Evolutionary conservation across 2,797 vertebrate species (phyloP).

Genomic region (Neoniphon sammara): DNA sequence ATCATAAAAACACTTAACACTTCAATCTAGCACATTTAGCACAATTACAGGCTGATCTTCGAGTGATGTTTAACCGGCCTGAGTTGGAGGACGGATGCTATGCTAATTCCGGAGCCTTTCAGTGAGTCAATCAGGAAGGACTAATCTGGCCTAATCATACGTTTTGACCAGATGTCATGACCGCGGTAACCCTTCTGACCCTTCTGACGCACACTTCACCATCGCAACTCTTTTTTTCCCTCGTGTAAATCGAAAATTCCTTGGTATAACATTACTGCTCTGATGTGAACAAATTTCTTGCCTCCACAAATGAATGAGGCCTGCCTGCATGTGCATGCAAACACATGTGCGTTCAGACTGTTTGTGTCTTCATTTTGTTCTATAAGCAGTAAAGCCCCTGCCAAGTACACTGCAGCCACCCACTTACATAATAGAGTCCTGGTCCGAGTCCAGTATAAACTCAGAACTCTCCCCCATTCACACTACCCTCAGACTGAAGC

Average conservation of each 20-base stretch:
- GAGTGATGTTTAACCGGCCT: not conserved
- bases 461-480: too few species aligned
- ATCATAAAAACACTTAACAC: not conserved
- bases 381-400: slow-evolving; percentile 12
- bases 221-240: not conserved
- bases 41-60: not conserved
- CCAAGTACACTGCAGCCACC: not conserved
- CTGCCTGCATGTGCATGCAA: not conserved
- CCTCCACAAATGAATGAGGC: not conserved
- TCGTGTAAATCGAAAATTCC: not conserved
- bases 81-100: not conserved
- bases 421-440: not conserved
- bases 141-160: slow-evolving; percentile 23
- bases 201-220: not conserved
- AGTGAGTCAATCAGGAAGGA: slow-evolving; percentile 7
- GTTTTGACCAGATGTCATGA: slow-evolving; percentile 23
- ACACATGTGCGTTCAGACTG: not conserved
- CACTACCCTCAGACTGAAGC: too few species aligned
- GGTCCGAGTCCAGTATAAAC: not conserved
- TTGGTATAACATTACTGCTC: slow-evolving; percentile 13
- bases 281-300: not conserved
- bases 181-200: slow-evolving; percentile 1
- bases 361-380: not conserved
- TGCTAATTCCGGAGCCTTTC: not conserved
- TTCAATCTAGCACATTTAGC: not conserved